Base-by-base conservation (phyloP, 2,888 invertebrate species). In the Rotaria magnacalcarata region DNA sequence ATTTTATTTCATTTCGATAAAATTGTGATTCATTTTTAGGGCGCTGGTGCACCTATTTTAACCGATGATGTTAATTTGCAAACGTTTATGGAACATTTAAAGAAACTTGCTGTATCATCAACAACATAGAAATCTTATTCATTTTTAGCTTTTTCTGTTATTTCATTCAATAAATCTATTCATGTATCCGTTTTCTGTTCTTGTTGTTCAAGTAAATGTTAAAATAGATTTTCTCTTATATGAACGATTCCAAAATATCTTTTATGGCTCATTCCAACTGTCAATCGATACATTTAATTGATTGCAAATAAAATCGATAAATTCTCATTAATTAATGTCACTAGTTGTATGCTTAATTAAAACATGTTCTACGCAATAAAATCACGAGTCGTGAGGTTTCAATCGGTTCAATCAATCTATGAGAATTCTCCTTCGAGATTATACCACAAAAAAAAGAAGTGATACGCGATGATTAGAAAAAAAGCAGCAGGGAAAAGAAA, bases 51-150 rank as follows among this genome's bases (percentile, higher is more conserved):
- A 86, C 96, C 98, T 74, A 98, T 99, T 87, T 93, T 99, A 89
- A 99, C 99, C 0, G 99, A 99, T 91, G 99, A 99, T 91, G 99
- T 99, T 58, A 97, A 97, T 87, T 93, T 99, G 88, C 99, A 99
- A 94, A 96, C 99, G 84, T 99, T 99, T 91, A 99, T 99, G 98
- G 98, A 99, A 90, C 99, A 99, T 92, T 93, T 99, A 89, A 99
- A 98, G 92, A 99, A 99, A 92, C 92, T 99, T 88, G 96, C 98
- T 34, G 97, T 98, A 21, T 85, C 85, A n/a, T 11, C 80, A 47
- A 47, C 80, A 47, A 80, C 80, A 47, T 80, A 47, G 47, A 43
- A 8, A 41, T 34, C 60, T 60, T 67, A 34, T 67, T 67, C 34
- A 34, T 0, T 67, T 67, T 67, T 67, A 67, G 67, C 34, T 34